A percentile compares a stretch with the other conserved stretches of the same genome.
Evolutionary conservation across 2,888 invertebrate species (phyloP).

Genomic region (Tuta absoluta): DNA sequence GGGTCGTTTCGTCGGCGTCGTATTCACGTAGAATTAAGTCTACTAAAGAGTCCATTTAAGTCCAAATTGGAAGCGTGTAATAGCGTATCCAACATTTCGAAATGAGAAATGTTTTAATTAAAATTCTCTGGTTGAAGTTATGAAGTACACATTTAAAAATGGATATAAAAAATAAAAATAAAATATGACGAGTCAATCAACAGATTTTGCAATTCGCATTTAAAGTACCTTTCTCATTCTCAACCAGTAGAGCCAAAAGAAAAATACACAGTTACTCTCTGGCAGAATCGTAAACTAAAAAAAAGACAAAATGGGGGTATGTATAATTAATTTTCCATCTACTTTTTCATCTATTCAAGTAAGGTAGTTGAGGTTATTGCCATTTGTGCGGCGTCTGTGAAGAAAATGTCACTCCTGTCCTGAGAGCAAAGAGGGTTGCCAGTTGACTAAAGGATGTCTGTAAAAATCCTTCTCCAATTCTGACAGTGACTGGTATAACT

Average conservation of each 20-base stretch:
- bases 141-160: background rate
- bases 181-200: constrained; percentile 4
- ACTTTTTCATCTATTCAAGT: constrained; percentile 39
- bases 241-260: no score
- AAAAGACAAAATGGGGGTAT: background rate
- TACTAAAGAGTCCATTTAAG: constrained; percentile 19
- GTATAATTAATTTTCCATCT: no score
- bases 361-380: constrained; percentile 70
- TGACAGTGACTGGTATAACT: no score
- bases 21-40: constrained; percentile 28
- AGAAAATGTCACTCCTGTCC: constrained; percentile 51
- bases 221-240: background rate
- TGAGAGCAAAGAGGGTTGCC: no score
- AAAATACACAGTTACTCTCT: background rate
- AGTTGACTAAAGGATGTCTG: no score
- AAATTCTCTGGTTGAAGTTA: background rate
- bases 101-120: background rate
- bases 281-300: background rate
- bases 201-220: background rate
- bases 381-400: constrained; percentile 59
- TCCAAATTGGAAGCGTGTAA: constrained; percentile 13
- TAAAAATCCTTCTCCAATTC: no score
- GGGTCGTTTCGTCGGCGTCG: constrained; percentile 34
- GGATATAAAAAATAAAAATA: background rate
- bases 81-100: background rate